Percentiles rank a stretch among this genome's conserved stretches.
Conservation (phyloP, 2,888 invertebrate species). For the Eupithecia tripunctaria region DNA sequence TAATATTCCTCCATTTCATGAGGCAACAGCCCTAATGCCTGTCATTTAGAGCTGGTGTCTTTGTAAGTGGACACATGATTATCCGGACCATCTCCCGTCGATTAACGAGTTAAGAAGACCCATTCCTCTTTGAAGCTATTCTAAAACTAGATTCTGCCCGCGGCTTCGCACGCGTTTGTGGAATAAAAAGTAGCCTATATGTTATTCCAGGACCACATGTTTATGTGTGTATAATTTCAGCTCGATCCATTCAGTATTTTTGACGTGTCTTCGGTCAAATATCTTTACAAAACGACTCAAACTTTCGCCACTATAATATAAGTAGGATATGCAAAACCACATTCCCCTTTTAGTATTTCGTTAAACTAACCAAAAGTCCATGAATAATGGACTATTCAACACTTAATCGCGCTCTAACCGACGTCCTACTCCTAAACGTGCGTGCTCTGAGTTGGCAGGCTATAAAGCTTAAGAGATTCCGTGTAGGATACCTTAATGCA, state of each 20-base stretch:
- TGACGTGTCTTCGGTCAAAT: too few species aligned
- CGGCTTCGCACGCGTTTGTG: too few species aligned
- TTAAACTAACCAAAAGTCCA: neutral
- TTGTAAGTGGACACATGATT: too few species aligned
- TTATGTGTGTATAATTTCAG: too few species aligned
- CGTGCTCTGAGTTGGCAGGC: neutral
- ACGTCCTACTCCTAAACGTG: neutral
- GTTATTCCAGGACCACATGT: too few species aligned
- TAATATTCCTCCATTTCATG: neutral
- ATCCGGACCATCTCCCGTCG: too few species aligned
- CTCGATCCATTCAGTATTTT: too few species aligned
- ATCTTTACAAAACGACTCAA: too few species aligned
- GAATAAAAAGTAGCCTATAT: too few species aligned
- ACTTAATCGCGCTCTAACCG: neutral
- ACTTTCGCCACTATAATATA: too few species aligned
- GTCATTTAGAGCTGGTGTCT: too few species aligned
- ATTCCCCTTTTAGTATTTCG: neutral
- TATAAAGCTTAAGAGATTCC: neutral
- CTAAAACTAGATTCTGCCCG: neutral
- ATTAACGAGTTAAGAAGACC: neutral
- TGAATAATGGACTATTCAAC: neutral
- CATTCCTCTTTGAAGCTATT: neutral
- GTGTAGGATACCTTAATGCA: neutral
- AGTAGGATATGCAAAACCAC: neutral
- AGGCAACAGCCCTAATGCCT: neutral